Base-by-base conservation (phyloP, 2,888 invertebrate species). In the Microctonus aethiopoides region DNA sequence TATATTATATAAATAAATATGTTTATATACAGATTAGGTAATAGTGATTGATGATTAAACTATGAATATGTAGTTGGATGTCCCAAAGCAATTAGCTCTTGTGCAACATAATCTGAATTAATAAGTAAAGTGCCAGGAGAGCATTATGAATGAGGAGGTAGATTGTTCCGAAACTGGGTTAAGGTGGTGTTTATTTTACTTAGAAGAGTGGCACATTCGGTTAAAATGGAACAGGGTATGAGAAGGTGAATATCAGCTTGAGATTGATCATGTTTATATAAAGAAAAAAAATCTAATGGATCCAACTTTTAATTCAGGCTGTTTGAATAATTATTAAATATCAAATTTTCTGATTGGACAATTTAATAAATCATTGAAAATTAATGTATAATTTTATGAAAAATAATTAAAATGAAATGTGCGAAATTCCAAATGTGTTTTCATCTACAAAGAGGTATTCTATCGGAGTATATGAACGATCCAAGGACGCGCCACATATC, bases 101-200 rank as follows among this genome's bases (percentile, higher is more conserved):
- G 77, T 76, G 73, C 78, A 79, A 81, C 84, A 85, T 85, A 84
- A 85, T 84, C 83, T 83, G 83, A 84, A 85, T 85, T 84, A 85
- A 85, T 85, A 85, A 85, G 84, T 84, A 84, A 85, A 83, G 74
- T 81, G 79, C 78, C 81, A 85, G 84, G 84, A 69, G 73, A 84
- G 76, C 77, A 85, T 83, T 75, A 75, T 61, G 64, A 51, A 26
- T 52, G 68, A 68, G 73, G 83, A 81, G 83, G 83, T 84, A 75
- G 73, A 68, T 72, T 66, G 71, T 69, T 75, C 74, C 74, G 75
- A 80, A 84, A 79, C 79, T 81, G 76, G 81, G 80, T 81, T 80
- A 81, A 80, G 79, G 80, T 74, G 67, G 71, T 66, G 72, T 75
- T 74, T 59, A 70, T 67, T 64, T 75, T 77, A 73, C 76, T 78